These are phyloP conservation scores for Clupea harengus DNA, from an alignment of 2,113 vertebrate species.

Conservation along the genomic window DNA sequence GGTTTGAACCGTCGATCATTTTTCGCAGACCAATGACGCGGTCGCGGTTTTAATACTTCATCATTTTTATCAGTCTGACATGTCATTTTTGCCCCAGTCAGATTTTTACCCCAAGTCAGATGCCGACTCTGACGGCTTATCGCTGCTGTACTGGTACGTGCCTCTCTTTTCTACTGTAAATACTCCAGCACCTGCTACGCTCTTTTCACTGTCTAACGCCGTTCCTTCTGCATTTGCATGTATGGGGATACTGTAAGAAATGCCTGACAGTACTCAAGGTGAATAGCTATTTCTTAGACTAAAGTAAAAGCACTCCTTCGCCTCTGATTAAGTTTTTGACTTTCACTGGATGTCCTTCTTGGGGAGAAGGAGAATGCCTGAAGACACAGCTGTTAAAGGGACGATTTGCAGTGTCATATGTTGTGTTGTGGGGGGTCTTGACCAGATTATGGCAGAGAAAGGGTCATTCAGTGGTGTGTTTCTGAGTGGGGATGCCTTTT, in stretches of 20 bases:
- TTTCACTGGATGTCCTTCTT: neutral
- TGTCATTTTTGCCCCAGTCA: conserved; percentile 74
- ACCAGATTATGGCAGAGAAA: neutral
- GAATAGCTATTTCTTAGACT: neutral
- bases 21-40: conserved; percentile 32
- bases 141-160: conserved; percentile 81
- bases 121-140: conserved; percentile 78
- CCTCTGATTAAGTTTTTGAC: neutral
- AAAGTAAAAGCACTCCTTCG: neutral
- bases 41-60: conserved; percentile 42
- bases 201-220: neutral
- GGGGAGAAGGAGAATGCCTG: neutral
- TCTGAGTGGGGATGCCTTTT: neutral
- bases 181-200: neutral
- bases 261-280: neutral
- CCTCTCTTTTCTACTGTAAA: neutral
- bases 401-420: neutral
- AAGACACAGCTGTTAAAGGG: neutral
- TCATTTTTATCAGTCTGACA: conserved; percentile 53
- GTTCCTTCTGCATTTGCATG: neutral
- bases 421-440: neutral
- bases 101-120: conserved; percentile 50
- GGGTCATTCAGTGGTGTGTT: neutral
- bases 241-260: neutral
- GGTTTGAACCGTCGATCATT: conserved; percentile 56